These are phyloP conservation scores for Andrena bicolor DNA, from an alignment of 2,888 invertebrate species.

Conservation along the genomic window DNA sequence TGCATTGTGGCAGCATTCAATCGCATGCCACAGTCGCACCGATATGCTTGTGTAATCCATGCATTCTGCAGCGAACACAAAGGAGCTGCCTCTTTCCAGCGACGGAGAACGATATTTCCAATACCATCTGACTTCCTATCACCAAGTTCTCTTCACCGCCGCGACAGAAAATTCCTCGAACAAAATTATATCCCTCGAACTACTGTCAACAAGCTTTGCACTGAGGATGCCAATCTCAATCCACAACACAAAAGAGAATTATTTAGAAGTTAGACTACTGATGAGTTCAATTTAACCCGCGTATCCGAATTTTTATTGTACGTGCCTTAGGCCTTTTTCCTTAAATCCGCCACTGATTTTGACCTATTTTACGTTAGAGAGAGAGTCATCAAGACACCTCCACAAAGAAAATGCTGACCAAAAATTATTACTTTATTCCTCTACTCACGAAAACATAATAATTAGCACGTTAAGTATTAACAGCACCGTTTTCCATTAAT, in stretches of 20 bases:
- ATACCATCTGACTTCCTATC: neutral
- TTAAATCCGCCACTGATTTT: too few species aligned
- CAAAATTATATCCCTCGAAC: neutral
- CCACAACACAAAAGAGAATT: too few species aligned
- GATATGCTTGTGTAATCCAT: constrained; percentile 63
- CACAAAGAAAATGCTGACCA: neutral
- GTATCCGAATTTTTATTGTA: too few species aligned
- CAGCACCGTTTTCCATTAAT: constrained; percentile 13
- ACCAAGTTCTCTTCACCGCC: too few species aligned
- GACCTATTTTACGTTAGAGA: too few species aligned
- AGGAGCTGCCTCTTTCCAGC: constrained; percentile 42
- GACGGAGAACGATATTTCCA: neutral
- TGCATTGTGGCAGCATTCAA: constrained; percentile 56
- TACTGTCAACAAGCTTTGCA: too few species aligned
- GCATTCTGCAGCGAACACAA: constrained; percentile 57
- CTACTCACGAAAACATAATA: neutral
- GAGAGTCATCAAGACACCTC: too few species aligned
- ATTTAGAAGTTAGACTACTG: too few species aligned
- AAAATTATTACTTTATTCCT: neutral
- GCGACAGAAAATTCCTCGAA: neutral
- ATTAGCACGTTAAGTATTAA: neutral
- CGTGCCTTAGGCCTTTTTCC: too few species aligned
- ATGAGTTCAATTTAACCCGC: too few species aligned
- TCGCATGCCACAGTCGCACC: constrained; percentile 56
- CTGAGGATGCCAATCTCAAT: too few species aligned